Base-by-base conservation (phyloP, 2,113 vertebrate genomes). In the Excalfactoria chinensis region DNA sequence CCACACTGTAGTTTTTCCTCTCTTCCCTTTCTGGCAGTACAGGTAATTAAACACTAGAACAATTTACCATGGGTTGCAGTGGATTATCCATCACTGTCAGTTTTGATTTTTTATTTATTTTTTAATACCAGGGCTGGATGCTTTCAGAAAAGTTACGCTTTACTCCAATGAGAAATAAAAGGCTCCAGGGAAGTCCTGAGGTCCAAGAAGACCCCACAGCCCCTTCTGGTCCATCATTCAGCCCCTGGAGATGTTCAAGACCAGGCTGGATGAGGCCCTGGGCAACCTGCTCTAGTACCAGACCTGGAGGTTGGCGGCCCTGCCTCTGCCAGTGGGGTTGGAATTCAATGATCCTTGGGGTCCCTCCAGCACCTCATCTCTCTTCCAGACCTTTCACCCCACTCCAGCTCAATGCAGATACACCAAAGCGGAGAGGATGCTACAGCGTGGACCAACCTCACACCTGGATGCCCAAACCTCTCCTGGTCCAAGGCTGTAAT, bases 51-150 rank as follows among this genome's bases (percentile, higher is more conserved):
- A 87, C 78, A 93, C 44, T 34, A 88, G 71, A 85, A 76, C 74
- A 86, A 87, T 87, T 93, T 91, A 93, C 82, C 74, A 59, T 82
- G 37, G 59, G 49, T 48, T 85, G 84, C 40, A 80, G 37, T n/a
- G 46, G 68, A 94, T 93, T 93, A 95, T 91, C 91, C 71, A 89
- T 96, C 95, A 88, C 55, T 90, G 88, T n/a, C n/a, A n/a, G n/a
- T n/a, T n/a, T n/a, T n/a, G n/a, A n/a, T n/a, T n/a, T n/a, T n/a
- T n/a, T n/a, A n/a, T n/a, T n/a, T n/a, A n/a, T n/a, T n/a, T n/a
- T n/a, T 37, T 44, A 70, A 66, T 66, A 28, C 17, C 64, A 92
- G 88, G n/a, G 35, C 35, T 82, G 7, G 43, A 44, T 86, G 70
- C 15, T 78, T 90, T 96, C 60, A 23, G 10, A 41, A 66, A 75